These are phyloP conservation scores for Drepana falcataria DNA, from an alignment of 2,888 invertebrate species.

Conservation along the genomic window DNA sequence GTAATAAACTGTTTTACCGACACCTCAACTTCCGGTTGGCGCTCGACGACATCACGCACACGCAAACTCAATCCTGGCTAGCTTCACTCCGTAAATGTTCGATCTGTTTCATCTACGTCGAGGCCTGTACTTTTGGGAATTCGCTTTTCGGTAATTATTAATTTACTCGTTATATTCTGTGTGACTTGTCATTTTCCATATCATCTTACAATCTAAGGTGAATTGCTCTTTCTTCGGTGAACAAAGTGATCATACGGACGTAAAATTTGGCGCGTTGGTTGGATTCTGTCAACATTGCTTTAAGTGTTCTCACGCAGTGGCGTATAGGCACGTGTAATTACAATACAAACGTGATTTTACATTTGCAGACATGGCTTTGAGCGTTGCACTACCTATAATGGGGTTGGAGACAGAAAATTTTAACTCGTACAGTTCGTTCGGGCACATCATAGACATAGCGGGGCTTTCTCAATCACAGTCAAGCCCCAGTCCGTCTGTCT, in stretches of 20 bases:
- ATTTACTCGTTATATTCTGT: slow-evolving; percentile 44
- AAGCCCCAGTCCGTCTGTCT: slow-evolving; percentile 77
- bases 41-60: slow-evolving; percentile 66
- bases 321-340: slow-evolving; percentile 69
- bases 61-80: slow-evolving; percentile 55
- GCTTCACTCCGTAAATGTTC: slow-evolving; percentile 74
- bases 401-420: slow-evolving; percentile 77
- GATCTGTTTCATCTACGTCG: slow-evolving; percentile 72
- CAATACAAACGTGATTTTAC: slow-evolving; percentile 51
- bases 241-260: slow-evolving; percentile 36
- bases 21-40: slow-evolving; percentile 63
- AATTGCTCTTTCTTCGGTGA: slow-evolving; percentile 28
- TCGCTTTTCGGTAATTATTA: slow-evolving; percentile 73
- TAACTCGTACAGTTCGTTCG: slow-evolving; percentile 68
- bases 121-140: slow-evolving; percentile 72
- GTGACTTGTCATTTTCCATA: slow-evolving; percentile 27
- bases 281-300: slow-evolving; percentile 70
- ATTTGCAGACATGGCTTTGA: slow-evolving; percentile 79
- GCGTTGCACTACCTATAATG: slow-evolving; percentile 79
- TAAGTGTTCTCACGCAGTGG: slow-evolving; percentile 54
- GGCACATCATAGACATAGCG: slow-evolving; percentile 74
- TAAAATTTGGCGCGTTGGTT: slow-evolving; percentile 70
- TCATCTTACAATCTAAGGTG: slow-evolving; percentile 35
- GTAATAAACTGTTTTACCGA: slow-evolving; percentile 64
- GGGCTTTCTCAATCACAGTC: slow-evolving; percentile 69